Conservation (phyloP, 2,888 invertebrate species). For the Agrilus mali region DNA sequence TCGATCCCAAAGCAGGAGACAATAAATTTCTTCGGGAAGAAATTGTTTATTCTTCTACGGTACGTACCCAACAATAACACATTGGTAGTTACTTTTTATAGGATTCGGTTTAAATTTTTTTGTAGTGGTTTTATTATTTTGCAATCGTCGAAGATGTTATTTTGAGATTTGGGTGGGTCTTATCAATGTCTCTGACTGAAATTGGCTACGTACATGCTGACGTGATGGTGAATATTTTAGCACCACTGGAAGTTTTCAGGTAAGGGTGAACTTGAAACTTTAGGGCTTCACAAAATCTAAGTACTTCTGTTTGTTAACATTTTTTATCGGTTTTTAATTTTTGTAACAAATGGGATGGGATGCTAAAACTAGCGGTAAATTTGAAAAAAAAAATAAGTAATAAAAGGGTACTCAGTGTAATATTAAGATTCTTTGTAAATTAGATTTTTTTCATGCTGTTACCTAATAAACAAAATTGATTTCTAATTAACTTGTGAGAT, state of each 20-base stretch:
- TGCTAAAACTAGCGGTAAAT: too few species aligned
- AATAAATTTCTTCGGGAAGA: slow-evolving; percentile 87
- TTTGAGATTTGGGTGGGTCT: slow-evolving; percentile 85
- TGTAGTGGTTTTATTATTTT: slow-evolving; percentile 85
- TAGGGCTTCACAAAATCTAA: neutral
- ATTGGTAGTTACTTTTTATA: too few species aligned
- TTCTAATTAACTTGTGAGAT: too few species aligned
- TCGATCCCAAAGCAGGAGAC: slow-evolving; percentile 84
- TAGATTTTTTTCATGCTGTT: too few species aligned
- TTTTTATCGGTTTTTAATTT: neutral
- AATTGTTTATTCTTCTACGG: slow-evolving; percentile 86
- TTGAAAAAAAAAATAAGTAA: too few species aligned
- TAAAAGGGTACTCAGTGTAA: too few species aligned
- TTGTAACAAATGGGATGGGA: too few species aligned
- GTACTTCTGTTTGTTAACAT: neutral
- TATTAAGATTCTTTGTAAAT: too few species aligned
- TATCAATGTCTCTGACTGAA: slow-evolving; percentile 75
- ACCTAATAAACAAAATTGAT: too few species aligned
- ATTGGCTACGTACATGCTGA: slow-evolving; percentile 62
- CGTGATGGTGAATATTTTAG: slow-evolving; percentile 70
- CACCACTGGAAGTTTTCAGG: slow-evolving; percentile 83
- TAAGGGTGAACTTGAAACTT: slow-evolving; percentile 26
- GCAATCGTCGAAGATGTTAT: slow-evolving; percentile 92
- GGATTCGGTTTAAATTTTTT: slow-evolving; percentile 13
- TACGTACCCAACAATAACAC: too few species aligned